phyloP scores from a whole-genome alignment of 2,797 vertebrate genomes.

The Intellagama lesueurii region DNA sequence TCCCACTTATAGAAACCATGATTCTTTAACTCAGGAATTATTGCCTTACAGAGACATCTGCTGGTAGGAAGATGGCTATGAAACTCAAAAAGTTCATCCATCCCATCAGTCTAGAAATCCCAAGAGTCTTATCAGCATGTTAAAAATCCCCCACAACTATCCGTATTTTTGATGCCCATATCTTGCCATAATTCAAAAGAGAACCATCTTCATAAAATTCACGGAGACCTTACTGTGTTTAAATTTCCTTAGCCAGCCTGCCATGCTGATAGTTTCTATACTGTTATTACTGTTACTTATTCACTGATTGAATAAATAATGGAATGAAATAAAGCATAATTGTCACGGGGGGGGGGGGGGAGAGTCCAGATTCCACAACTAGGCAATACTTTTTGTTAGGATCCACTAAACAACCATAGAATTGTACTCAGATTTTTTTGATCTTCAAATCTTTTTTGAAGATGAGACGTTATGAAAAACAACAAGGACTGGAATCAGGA shows the following conservation, averaged over 20 bases:
- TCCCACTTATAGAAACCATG: slow-evolving; percentile 50
- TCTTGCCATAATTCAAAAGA: slow-evolving; percentile 1
- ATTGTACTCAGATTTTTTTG: background rate
- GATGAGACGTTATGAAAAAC: background rate
- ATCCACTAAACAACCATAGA: background rate
- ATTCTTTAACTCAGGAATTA: slow-evolving; percentile 42
- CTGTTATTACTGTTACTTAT: background rate
- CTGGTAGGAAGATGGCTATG: slow-evolving; percentile 59
- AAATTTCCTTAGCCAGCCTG: background rate
- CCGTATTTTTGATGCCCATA: background rate
- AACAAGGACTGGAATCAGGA: background rate
- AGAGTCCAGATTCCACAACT: background rate
- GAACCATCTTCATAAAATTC: background rate
- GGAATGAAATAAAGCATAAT: background rate
- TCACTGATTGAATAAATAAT: background rate
- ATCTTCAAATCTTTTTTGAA: background rate
- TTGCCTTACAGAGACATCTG: slow-evolving; percentile 77
- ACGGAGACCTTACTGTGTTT: background rate
- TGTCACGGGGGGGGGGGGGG: background rate
- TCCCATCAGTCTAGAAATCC: background rate
- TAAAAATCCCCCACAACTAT: slow-evolving; percentile 1
- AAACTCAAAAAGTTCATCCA: slow-evolving; percentile 14
- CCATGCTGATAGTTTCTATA: background rate
- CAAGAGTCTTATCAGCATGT: slow-evolving; percentile 10
- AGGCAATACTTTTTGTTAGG: background rate